Conservation (phyloP, 2,888 invertebrate species). For the Latrodectus hesperus region DNA sequence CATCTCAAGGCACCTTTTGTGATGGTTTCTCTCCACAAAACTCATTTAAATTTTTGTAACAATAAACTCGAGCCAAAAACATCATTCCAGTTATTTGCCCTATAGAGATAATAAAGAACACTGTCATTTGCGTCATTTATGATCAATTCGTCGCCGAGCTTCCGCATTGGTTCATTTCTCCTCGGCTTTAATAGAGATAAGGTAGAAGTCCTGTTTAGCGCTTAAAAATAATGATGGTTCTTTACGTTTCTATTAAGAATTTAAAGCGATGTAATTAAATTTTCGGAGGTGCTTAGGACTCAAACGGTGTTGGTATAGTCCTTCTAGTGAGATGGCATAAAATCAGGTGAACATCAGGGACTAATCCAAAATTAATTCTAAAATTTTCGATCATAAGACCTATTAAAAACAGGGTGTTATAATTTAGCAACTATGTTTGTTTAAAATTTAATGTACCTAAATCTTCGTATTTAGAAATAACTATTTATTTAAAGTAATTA, state of each 20-base stretch:
- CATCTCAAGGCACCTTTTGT: constrained; percentile 30
- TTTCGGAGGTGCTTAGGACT: constrained; percentile 24
- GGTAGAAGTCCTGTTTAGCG: constrained; percentile 38
- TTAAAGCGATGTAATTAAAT: constrained; percentile 64
- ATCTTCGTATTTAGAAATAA: no score
- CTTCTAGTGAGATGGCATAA: not conserved
- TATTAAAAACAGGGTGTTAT: not conserved
- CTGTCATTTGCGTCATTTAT: constrained; percentile 43
- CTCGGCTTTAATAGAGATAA: constrained; percentile 41
- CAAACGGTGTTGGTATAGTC: constrained; percentile 19
- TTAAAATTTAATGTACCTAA: no score
- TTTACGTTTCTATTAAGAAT: constrained; percentile 59
- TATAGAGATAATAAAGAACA: constrained; percentile 57
- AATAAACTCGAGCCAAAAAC: constrained; percentile 46
- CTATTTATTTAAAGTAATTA: no score
- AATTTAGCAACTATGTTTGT: no score
- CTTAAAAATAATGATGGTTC: constrained; percentile 63
- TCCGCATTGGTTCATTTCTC: constrained; percentile 43
- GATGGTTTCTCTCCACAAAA: constrained; percentile 1
- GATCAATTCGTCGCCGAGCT: constrained; percentile 50
- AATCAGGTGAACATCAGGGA: not conserved
- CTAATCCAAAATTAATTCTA: not conserved
- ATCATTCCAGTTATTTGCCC: constrained; percentile 31
- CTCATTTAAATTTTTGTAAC: constrained; percentile 50
- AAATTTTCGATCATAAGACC: not conserved